These are phyloP conservation scores for Arremon brunneinucha DNA, from an alignment of 2,797 vertebrate genomes.

Conservation along the genomic window DNA sequence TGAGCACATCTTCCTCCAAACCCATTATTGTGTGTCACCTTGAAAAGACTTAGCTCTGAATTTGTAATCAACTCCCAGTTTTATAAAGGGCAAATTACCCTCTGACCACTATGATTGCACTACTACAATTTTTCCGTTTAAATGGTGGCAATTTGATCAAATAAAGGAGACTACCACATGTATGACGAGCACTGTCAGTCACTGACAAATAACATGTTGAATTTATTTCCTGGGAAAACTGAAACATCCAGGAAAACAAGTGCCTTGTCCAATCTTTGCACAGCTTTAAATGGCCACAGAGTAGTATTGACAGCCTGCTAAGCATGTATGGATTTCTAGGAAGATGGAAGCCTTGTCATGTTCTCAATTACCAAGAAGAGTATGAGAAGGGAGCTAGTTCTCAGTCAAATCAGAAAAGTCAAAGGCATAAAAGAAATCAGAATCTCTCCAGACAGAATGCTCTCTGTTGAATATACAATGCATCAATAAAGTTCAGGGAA, in stretches of 20 bases:
- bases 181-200: neutral
- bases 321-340: neutral
- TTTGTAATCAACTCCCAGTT: neutral
- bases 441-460: neutral
- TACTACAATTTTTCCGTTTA: neutral
- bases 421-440: neutral
- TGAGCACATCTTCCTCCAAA: neutral
- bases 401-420: neutral
- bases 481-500: neutral
- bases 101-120: neutral
- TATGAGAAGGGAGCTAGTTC: neutral
- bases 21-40: neutral
- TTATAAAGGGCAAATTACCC: neutral
- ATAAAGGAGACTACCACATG: neutral
- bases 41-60: neutral
- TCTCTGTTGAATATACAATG: neutral
- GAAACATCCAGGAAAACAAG: neutral
- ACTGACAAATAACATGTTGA: neutral
- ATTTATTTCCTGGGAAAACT: neutral
- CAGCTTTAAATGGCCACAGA: neutral
- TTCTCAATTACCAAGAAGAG: neutral
- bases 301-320: neutral
- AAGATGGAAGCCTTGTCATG: neutral
- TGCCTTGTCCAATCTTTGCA: neutral
- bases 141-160: neutral